These are phyloP conservation scores for Diploscapter pachys DNA, from an alignment of 1,140 invertebrate species.

Conservation along the genomic window DNA sequence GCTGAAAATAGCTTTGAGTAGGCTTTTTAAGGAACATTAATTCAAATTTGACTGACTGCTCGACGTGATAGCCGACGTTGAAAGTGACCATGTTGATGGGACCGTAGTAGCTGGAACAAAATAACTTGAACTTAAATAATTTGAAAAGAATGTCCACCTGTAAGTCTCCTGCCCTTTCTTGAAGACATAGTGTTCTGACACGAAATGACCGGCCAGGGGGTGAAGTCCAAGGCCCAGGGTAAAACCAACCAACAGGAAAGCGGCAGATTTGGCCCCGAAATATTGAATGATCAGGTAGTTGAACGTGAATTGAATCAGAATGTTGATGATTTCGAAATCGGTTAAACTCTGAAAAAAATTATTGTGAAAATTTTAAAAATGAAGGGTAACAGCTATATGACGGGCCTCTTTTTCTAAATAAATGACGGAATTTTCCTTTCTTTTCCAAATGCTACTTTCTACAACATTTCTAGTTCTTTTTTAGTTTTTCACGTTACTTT, in stretches of 20 bases:
- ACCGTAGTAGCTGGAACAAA: conserved; percentile 77
- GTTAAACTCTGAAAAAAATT: conserved; percentile 65
- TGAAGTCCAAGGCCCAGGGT: conserved; percentile 91
- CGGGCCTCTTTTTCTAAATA: too few species aligned
- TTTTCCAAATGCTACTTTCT: too few species aligned
- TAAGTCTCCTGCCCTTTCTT: conserved; percentile 78
- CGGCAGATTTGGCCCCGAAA: conserved; percentile 74
- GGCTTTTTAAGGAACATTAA: too few species aligned
- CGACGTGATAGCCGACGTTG: conserved; percentile 78
- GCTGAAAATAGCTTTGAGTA: background rate
- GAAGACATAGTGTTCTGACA: conserved; percentile 99
- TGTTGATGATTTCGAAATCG: conserved; percentile 78
- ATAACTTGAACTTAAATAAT: background rate
- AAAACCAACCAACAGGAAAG: conserved; percentile 75
- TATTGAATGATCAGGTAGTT: conserved; percentile 52
- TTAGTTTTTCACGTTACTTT: too few species aligned
- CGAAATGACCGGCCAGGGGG: conserved; percentile 95
- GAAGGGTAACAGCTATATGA: too few species aligned
- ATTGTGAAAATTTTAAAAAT: background rate
- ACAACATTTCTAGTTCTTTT: too few species aligned
- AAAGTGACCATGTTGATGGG: conserved; percentile 91
- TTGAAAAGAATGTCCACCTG: conserved; percentile 58
- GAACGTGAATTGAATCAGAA: conserved; percentile 74
- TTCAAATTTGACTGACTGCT: conserved; percentile 48
- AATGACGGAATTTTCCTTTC: too few species aligned